These are phyloP conservation scores for Allobates femoralis DNA, from an alignment of 2,797 vertebrate species.

Conservation along the genomic window DNA sequence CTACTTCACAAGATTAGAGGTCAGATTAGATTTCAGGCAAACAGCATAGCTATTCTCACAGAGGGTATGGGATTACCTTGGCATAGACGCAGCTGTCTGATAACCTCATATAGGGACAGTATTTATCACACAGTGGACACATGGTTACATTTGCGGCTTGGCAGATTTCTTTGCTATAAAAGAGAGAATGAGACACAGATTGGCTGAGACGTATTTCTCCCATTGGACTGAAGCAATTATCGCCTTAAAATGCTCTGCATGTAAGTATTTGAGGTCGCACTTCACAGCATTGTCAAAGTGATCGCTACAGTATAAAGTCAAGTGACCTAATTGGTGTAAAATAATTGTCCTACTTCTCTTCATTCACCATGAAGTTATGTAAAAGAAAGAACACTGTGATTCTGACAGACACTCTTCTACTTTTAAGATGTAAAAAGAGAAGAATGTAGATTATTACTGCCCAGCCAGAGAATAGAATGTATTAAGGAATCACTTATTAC, in stretches of 20 bases:
- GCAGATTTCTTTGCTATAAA: conserved; percentile 94
- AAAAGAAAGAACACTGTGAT: neutral
- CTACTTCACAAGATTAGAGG: neutral
- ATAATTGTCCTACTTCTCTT: neutral
- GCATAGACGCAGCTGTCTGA: conserved; percentile 95
- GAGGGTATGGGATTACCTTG: conserved; percentile 79
- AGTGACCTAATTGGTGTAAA: neutral
- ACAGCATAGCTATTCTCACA: neutral
- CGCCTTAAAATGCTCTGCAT: neutral
- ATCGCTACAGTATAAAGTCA: neutral
- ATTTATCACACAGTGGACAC: conserved; percentile 94
- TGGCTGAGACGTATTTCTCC: neutral
- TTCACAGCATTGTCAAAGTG: neutral
- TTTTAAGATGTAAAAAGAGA: neutral
- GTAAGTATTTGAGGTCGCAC: neutral
- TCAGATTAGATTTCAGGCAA: neutral
- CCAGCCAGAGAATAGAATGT: neutral
- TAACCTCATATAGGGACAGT: conserved; percentile 90
- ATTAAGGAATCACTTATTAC: neutral
- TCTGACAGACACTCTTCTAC: neutral
- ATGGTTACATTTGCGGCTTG: conserved; percentile 90
- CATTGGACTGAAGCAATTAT: neutral
- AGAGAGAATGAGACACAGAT: conserved; percentile 28
- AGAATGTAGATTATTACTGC: neutral
- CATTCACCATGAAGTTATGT: neutral